Base-by-base conservation (phyloP, 2,888 invertebrate genomes). In the Physocephala rufipes region DNA sequence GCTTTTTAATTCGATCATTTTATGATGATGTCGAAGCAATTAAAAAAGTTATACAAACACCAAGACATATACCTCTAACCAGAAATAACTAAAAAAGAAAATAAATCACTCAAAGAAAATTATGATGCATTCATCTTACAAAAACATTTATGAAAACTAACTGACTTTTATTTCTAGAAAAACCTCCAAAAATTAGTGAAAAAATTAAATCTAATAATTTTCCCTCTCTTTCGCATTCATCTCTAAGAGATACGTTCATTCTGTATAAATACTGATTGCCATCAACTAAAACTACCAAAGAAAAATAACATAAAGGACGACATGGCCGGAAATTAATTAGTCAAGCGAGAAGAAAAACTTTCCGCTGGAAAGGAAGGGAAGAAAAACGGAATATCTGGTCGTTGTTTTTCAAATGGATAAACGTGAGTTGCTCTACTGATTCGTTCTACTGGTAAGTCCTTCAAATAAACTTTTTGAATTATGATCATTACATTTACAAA, bases 251-350 rank as follows among this genome's bases (percentile, higher is more conserved):
- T 36, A 36, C 36, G 9, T 36, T 36, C 36, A 7, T 9, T 36
- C 4, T 36, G 9, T 36, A 16, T 47, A 15, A 26, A 45, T 21
- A 21, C 45, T 21, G n/a, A 43, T 21, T 21, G 47, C 0, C 51
- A 65, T 21, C 51, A 58, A 24, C 58, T 24, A 7, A 12, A 58
- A 58, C 66, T 47, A 36, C 43, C n/a, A n/a, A n/a, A n/a, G n/a
- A n/a, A n/a, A n/a, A 45, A 63, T 21, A 63, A 63, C 45, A 66
- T 9, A 16, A 49, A 61, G 47, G 62, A 68, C 61, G 61, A 68
- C 68, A 62, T 68, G 68, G 68, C 51, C 43, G 51, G 62, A 68
- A 68, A 68, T 68, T 68, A 68, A 68, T 68, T 68, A 68, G 68
- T 62, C 62, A 49, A 62, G 62, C 51, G 62, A 61, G 51, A 47